These are phyloP conservation scores for Desmophyllum pertusum DNA, from an alignment of 92 coral and sea anemone genomes.

Conservation along the genomic window DNA sequence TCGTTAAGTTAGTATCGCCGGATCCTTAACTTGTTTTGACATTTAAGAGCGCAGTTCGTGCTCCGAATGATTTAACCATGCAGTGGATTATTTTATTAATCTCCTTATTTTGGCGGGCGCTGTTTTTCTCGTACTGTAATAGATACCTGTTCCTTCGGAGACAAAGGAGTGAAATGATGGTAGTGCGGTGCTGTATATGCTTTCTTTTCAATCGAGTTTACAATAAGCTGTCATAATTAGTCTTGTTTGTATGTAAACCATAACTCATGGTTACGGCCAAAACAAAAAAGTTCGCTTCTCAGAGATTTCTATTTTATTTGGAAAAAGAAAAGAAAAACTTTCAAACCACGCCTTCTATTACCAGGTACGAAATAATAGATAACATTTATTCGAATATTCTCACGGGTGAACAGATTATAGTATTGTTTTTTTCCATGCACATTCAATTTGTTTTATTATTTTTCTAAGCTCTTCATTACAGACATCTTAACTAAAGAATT, in stretches of 20 bases:
- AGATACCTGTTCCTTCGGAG: not conserved
- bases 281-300: not conserved
- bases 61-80: not conserved
- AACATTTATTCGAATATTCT: not conserved
- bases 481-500: not conserved
- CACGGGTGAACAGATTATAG: slow-evolving; percentile 10
- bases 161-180: not conserved
- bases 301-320: not conserved
- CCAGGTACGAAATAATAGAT: not conserved
- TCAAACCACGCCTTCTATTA: not conserved
- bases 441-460: not conserved
- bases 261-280: not conserved
- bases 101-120: not conserved
- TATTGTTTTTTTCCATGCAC: not conserved
- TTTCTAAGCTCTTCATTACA: not conserved
- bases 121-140: not conserved
- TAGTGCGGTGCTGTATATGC: not conserved
- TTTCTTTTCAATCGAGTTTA: not conserved
- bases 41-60: too few species aligned
- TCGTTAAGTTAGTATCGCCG: too few species aligned
- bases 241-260: not conserved
- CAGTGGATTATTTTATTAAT: not conserved
- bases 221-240: not conserved
- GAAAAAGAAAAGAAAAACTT: not conserved
- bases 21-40: too few species aligned